Base-by-base conservation (phyloP, 1,140 invertebrate species). In the Habropoda laboriosa region DNA sequence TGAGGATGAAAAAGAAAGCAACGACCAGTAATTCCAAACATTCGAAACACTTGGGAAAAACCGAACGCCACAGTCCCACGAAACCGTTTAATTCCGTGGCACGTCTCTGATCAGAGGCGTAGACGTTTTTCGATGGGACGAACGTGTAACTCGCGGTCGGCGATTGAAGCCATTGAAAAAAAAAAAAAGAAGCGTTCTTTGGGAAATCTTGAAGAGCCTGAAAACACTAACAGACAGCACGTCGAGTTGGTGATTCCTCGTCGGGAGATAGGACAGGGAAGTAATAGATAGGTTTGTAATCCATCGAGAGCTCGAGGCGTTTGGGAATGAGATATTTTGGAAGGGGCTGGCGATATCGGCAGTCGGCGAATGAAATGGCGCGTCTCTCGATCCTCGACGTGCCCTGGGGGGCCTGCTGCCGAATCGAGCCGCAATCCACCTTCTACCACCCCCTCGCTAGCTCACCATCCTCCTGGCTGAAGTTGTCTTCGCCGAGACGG, bases 251-350 rank as follows among this genome's bases (percentile, higher is more conserved):
- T 84, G 80, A 84, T 83, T 89, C 82, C 85, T 87, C 72, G 77
- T 61, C 51, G 68, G 40, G 51, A 75, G 63, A 66, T 63, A 78
- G 90, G 90, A 91, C 90, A 92, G 90, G 89, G 85, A 90, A 92
- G 91, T 93, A 92, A 93, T 92, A 92, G 91, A 93, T 93, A 93
- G 92, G 92, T 93, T 93, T 93, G 92, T 93, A 93, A 93, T 93
- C 91, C 91, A 92, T 92, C 89, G 87, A 87, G 85, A 87, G 92
- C 92, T 93, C 87, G 51, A 84, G 92, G 92, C 92, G 89, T 89
- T 93, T 89, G 87, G 89, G 89, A 93, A 93, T 93, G 92, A 93
- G 92, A 93, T 93, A 93, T 93, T 93, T 92, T 90, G 91, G 90
- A 90, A 89, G 86, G 89, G 87, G 88, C 88, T 88, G 89, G 88